Evolutionary conservation across 2,113 vertebrate species (phyloP).

Genomic region (Mesembrinibis cayennensis): DNA sequence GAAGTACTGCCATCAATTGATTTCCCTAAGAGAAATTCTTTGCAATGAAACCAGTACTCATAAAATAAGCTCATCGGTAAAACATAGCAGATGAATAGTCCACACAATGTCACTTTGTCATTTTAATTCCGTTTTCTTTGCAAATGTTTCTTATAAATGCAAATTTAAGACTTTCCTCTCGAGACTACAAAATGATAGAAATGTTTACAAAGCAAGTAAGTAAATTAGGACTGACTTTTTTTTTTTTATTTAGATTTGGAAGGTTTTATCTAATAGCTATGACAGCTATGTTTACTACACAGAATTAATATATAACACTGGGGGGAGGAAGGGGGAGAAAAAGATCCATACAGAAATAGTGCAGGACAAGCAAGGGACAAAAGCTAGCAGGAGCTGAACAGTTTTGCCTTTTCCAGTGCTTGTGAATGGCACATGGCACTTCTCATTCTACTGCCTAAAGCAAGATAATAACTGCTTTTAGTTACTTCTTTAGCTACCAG

Average conservation of each 20-base stretch:
- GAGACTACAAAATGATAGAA: neutral
- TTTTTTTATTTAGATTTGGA: neutral
- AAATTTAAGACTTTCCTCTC: neutral
- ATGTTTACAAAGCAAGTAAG: neutral
- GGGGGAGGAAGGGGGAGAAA: neutral
- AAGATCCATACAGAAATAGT: neutral
- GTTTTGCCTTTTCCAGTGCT: neutral
- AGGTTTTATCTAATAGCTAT: neutral
- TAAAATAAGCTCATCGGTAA: slow-evolving; percentile 9
- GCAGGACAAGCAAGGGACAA: neutral
- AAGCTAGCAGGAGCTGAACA: neutral
- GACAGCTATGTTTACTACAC: neutral
- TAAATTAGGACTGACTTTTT: neutral
- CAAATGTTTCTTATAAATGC: neutral
- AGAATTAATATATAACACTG: neutral
- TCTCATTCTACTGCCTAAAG: neutral
- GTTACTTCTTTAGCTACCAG: neutral
- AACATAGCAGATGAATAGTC: neutral
- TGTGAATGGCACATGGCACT: neutral
- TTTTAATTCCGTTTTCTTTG: slow-evolving; percentile 9
- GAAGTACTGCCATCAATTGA: neutral
- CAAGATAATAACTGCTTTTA: neutral
- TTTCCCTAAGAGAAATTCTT: neutral
- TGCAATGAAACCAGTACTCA: neutral
- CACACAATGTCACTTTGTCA: neutral